Conservation (phyloP, 2,113 vertebrate genomes). For the Pelusios castaneus region DNA sequence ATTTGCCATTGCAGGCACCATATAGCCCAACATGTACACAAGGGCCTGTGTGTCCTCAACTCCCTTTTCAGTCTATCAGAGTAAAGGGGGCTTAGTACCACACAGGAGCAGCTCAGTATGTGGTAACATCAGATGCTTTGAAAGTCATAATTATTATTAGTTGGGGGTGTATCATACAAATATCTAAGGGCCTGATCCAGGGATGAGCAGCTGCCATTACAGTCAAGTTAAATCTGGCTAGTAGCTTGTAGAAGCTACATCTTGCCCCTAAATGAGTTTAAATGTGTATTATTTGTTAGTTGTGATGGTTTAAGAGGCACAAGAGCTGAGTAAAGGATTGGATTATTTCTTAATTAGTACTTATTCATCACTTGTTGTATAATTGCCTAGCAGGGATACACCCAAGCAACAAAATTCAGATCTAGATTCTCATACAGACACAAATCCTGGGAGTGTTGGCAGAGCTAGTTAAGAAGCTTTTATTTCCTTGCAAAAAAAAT, state of each 20-base stretch:
- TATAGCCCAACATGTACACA: background rate
- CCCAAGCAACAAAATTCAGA: background rate
- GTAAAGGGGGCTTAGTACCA: background rate
- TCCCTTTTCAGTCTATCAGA: constrained; percentile 2
- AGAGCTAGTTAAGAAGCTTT: too few species aligned
- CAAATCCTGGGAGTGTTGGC: background rate
- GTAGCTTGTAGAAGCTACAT: background rate
- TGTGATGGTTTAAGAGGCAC: background rate
- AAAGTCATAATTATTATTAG: background rate
- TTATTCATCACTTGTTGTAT: background rate
- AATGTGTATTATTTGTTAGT: background rate
- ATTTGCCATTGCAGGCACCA: constrained; percentile 8
- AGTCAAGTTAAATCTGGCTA: background rate
- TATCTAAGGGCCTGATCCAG: background rate
- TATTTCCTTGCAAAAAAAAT: too few species aligned
- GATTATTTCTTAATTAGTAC: background rate
- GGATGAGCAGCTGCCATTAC: background rate
- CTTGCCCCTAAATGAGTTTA: background rate
- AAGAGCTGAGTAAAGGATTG: background rate
- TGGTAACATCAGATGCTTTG: background rate
- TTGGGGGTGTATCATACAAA: constrained; percentile 26
- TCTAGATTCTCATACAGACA: background rate
- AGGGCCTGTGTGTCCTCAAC: background rate
- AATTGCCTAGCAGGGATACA: background rate
- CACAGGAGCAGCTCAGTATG: background rate